Evolutionary conservation across 2,888 invertebrate species (phyloP), one percentile per base, ranked within the genome.

Genomic region (Eupithecia tripunctaria): DNA sequence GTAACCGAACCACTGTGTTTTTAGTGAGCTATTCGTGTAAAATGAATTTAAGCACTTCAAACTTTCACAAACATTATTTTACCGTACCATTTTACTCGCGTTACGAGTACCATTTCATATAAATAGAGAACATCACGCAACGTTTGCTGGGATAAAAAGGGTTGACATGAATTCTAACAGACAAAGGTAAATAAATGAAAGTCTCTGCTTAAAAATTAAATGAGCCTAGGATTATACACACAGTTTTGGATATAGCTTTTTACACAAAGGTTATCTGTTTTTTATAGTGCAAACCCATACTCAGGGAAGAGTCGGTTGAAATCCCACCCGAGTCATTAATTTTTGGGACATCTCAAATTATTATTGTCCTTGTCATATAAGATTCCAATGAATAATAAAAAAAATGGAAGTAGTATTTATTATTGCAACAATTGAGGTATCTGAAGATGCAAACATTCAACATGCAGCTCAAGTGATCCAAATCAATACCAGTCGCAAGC

Each of bases 11-110:
- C 10, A 21, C 21, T 3, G 4, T 51, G 51, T 43, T 56, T 51
- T 56, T 56, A 25, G 56, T 56, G 25, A 56, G 56, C 56, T 25
- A 21, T 51, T 25, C 10, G 18, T 29, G 8, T 18, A 21, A 21
- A 29, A 60, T 60, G 60, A 29, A 29, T 60, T 60, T 29, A 29
- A 60, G 18, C 60, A 60, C 60, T 60, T 29, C 60, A 29, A 60
- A 60, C 7, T 60, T 60, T 15, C 8, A 25, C 21, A 21, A 56
- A 56, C 12, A 25, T 25, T 56, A 56, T 25, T 56, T 56, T 56
- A 12, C 25, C 56, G 25, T 56, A 51, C 51, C 12, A 25, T 56
- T 56, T 56, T 25, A 25, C 56, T 56, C 25, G 25, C 56, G 0
- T 56, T 56, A 25, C 25, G 25, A 25, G 56, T 51, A 51, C 51